A percentile compares a stretch with the other conserved stretches of the same genome.
These are phyloP conservation scores for Eudemis profundana DNA, from an alignment of 2,888 invertebrate species.

Conservation along the genomic window DNA sequence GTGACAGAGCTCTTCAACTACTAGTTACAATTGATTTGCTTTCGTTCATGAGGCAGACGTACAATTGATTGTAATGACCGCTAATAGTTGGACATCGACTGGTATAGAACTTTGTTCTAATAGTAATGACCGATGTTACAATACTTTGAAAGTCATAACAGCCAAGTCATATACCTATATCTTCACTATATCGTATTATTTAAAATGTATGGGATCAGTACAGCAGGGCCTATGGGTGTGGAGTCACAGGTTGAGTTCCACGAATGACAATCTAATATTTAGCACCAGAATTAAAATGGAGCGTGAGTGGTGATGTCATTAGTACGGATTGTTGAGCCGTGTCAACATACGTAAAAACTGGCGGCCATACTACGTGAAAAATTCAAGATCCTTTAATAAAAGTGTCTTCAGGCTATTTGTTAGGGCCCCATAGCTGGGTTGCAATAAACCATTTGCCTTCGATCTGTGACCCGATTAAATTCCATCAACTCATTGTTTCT, in stretches of 20 bases:
- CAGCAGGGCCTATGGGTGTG: constrained; percentile 22
- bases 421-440: constrained; percentile 26
- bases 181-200: constrained; percentile 2
- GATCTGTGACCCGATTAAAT: constrained; percentile 38
- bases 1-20: background rate
- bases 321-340: constrained; percentile 20
- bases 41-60: constrained; percentile 16
- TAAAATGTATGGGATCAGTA: constrained; percentile 36
- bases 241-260: constrained; percentile 28
- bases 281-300: constrained; percentile 31
- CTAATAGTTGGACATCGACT: constrained; percentile 16
- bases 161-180: constrained; percentile 5
- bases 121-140: constrained; percentile 13
- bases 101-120: constrained; percentile 26
- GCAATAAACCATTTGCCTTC: constrained; percentile 30
- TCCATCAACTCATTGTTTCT: constrained; percentile 37
- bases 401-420: background rate
- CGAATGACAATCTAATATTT: constrained; percentile 35
- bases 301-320: constrained; percentile 32
- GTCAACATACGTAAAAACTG: constrained; percentile 18
- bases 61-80: constrained; percentile 23
- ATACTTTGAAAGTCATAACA: constrained; percentile 22
- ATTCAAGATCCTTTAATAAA: background rate
- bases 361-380: background rate
- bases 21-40: constrained; percentile 29